Evolutionary conservation across 1,140 invertebrate species (phyloP), one percentile per base, ranked within the genome.

Genomic region (Bombus picipes): DNA sequence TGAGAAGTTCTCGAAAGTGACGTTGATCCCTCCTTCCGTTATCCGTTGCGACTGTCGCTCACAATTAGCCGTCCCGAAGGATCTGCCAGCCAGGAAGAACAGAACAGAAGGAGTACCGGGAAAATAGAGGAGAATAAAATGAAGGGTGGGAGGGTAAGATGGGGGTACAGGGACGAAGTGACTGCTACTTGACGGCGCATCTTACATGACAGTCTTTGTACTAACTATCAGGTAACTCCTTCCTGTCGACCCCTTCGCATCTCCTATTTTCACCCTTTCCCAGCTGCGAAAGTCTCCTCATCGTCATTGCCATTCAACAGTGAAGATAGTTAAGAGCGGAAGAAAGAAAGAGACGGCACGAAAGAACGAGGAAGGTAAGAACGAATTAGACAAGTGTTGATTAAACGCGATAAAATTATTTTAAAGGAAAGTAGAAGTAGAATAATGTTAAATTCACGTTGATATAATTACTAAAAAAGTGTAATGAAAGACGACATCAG

Each of bases 1-100:
- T 87, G 83, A 92, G 92, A 92, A 92, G 87, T 91, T 91, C 88
- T 89, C 88, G 88, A 91, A 91, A 92, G 87, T 88, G 87, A 93
- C 92, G 91, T 92, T 92, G 92, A 92, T 91, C 91, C 90, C 88
- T 90, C 90, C 57, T 90, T 82, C 85, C 83, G 84, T 88, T 89
- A 87, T 88, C 87, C 90, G 90, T 90, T 92, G 90, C 89, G 92
- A 92, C 92, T 92, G 93, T 93, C 93, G 92, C 92, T 93, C 93
- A 93, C 93, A 93, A 93, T 93, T 93, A 93, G 90, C 92, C 90
- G 88, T 93, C 93, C 92, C 92, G 85, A 87, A 90, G 91, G 91
- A 91, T 91, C 88, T 90, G 83, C 88, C 86, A 91, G 85, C 83
- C 78, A 84, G 85, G 88, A 89, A 85, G 71, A 85, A 90, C 86